These are phyloP conservation scores for Benthosema pterotum DNA, from an alignment of 2,797 vertebrate species.

Conservation along the genomic window DNA sequence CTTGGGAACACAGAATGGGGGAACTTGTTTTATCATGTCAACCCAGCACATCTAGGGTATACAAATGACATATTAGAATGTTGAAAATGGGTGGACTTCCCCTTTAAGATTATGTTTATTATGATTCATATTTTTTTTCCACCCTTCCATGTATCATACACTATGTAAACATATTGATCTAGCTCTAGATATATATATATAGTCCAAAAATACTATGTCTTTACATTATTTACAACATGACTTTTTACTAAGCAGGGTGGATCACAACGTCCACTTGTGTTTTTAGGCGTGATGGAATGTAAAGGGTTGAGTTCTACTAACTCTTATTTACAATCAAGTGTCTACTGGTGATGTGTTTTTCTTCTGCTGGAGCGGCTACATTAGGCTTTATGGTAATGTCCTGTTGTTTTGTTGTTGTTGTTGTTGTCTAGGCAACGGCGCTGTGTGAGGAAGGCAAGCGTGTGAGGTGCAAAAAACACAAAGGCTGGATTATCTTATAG, in stretches of 20 bases:
- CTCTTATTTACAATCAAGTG: constrained; percentile 25
- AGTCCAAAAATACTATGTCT: constrained; percentile 69
- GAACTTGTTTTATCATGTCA: no score
- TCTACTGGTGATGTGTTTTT: constrained; percentile 38
- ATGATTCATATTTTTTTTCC: background rate
- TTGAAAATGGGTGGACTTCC: no score
- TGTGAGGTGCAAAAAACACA: constrained; percentile 48
- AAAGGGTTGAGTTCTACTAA: constrained; percentile 38
- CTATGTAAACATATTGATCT: constrained; percentile 51
- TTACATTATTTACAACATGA: constrained; percentile 68
- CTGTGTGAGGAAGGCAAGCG: constrained; percentile 60
- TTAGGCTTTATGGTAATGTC: constrained; percentile 65
- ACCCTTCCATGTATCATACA: constrained; percentile 24
- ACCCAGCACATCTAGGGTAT: no score
- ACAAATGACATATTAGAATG: no score
- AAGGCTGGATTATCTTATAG: no score
- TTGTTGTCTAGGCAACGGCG: constrained; percentile 54
- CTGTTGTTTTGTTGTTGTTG: constrained; percentile 36
- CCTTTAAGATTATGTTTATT: constrained; percentile 3
- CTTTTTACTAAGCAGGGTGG: constrained; percentile 26
- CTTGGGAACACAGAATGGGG: no score
- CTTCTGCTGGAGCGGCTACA: constrained; percentile 36
- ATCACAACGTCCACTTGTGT: constrained; percentile 13
- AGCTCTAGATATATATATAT: constrained; percentile 27
- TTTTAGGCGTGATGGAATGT: constrained; percentile 43